Evolutionary conservation across 2,113 vertebrate genomes (phyloP).

Genomic region (Campylomormyrus numenius): DNA sequence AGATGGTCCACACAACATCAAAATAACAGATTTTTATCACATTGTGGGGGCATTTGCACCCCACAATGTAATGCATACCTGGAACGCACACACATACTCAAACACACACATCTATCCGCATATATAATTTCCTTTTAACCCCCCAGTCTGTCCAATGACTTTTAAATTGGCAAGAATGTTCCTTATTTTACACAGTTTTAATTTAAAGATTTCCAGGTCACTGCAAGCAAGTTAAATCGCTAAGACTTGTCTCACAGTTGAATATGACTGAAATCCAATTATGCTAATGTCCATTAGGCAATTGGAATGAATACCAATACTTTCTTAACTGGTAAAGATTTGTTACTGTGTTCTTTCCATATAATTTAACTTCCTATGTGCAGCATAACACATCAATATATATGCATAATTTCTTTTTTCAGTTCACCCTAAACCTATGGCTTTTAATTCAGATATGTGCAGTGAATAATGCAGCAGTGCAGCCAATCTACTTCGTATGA

Average conservation of each 20-base stretch:
- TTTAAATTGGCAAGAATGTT: neutral
- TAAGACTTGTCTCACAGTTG: neutral
- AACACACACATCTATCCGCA: neutral
- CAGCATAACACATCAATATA: neutral
- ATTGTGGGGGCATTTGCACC: too few species aligned
- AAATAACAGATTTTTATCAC: too few species aligned
- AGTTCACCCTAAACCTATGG: neutral
- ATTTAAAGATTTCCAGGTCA: constrained; percentile 7
- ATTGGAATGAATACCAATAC: neutral
- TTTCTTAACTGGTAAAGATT: neutral
- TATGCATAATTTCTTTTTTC: neutral
- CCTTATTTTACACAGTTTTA: constrained; percentile 6
- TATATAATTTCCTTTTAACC: neutral
- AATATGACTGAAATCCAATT: constrained; percentile 19
- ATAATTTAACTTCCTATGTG: neutral
- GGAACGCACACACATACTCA: neutral
- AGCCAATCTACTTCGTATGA: neutral
- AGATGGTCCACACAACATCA: too few species aligned
- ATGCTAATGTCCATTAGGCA: constrained; percentile 5
- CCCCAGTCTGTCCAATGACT: neutral
- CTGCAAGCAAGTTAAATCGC: constrained; percentile 7
- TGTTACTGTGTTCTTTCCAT: neutral
- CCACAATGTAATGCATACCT: too few species aligned
- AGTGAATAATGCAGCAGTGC: neutral
- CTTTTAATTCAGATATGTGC: constrained; percentile 2